Evolutionary conservation across 1,140 invertebrate species (phyloP).

Genomic region (Drosophila simulans): DNA sequence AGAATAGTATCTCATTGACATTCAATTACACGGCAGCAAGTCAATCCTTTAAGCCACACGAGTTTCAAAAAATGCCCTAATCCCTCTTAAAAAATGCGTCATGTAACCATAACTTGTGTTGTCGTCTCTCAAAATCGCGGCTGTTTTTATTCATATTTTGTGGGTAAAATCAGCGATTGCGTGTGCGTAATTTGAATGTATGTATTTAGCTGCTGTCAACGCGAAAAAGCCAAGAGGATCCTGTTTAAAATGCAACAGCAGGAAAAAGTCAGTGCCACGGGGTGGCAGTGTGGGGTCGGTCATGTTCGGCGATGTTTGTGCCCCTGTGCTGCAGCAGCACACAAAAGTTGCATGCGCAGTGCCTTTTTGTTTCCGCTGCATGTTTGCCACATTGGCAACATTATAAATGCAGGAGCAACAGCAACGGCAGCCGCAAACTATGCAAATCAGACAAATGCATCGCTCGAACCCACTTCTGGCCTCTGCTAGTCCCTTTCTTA

Average conservation of each 20-base stretch:
- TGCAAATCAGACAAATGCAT: slow-evolving; percentile 73
- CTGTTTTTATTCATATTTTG: slow-evolving; percentile 43
- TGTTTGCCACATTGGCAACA: slow-evolving; percentile 62
- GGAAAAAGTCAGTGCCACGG: slow-evolving; percentile 18
- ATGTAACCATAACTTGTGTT: not conserved
- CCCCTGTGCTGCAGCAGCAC: slow-evolving; percentile 22
- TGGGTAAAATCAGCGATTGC: slow-evolving; percentile 29
- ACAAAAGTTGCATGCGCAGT: slow-evolving; percentile 65
- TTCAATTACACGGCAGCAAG: too few species aligned
- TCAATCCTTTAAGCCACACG: not conserved
- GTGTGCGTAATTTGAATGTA: slow-evolving; percentile 57
- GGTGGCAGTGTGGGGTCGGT: not conserved
- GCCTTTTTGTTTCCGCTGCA: slow-evolving; percentile 13
- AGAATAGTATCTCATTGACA: too few species aligned
- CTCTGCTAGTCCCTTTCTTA: not conserved
- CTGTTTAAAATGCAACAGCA: slow-evolving; percentile 74
- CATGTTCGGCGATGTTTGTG: slow-evolving; percentile 41
- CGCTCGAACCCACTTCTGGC: slow-evolving; percentile 18
- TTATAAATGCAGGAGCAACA: slow-evolving; percentile 78
- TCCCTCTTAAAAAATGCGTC: not conserved
- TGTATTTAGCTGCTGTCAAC: slow-evolving; percentile 69
- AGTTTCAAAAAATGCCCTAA: not conserved
- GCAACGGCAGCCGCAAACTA: slow-evolving; percentile 62
- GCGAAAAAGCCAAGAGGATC: slow-evolving; percentile 52
- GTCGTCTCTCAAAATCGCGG: slow-evolving; percentile 6